Evolutionary conservation across 2,113 vertebrate species (phyloP).

Genomic region (Laticauda colubrina): DNA sequence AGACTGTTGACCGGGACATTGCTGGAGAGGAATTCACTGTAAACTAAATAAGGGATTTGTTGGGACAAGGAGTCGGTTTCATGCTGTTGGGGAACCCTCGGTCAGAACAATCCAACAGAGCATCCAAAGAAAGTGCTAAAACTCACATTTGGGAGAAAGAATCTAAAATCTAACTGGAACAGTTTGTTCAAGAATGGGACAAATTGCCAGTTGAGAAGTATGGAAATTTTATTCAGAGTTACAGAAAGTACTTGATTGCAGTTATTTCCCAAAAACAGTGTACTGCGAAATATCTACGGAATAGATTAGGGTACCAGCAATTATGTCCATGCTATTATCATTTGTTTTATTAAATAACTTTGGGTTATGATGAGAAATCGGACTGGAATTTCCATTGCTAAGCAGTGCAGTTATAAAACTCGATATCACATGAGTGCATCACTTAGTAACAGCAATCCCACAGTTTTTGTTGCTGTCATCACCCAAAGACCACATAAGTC

Average conservation of each 20-base stretch:
- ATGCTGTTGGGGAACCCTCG: too few relatives aligned
- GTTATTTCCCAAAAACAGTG: not conserved
- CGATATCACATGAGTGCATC: not conserved
- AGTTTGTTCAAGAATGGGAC: not conserved
- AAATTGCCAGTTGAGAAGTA: not conserved
- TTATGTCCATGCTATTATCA: not conserved
- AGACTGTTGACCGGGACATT: too few relatives aligned
- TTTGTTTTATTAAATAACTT: not conserved
- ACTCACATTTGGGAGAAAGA: not conserved
- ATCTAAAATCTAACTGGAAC: not conserved
- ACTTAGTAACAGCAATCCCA: not conserved
- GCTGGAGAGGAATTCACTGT: too few relatives aligned
- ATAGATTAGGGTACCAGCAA: not conserved
- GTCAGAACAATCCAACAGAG: not conserved
- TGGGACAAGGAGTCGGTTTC: too few relatives aligned
- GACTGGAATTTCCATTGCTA: not conserved
- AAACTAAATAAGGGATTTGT: too few relatives aligned
- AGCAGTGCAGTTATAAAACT: not conserved
- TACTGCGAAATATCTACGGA: not conserved
- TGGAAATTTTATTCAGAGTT: not conserved
- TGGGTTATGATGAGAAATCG: not conserved
- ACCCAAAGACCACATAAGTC: not conserved
- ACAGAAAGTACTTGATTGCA: not conserved
- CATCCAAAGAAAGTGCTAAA: not conserved
- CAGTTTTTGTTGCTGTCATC: not conserved